Evolutionary conservation across 2,113 vertebrate species (phyloP), one percentile per base, ranked within the genome.

Genomic region (Narcine bancroftii): DNA sequence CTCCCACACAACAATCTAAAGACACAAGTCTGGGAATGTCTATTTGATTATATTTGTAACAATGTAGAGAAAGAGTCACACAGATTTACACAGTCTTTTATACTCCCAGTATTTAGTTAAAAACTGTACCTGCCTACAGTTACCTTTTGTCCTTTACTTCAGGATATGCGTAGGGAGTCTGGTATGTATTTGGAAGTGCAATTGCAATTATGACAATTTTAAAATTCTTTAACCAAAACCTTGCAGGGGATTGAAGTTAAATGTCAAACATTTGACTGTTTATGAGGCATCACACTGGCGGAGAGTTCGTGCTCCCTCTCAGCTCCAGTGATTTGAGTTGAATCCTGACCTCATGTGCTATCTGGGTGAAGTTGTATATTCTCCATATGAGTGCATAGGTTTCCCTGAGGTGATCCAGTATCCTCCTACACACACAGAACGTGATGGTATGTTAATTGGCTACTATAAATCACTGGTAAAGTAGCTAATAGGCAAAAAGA

Each of bases 21-120:
- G 36, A 87, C 17, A 36, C 81, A 87, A 87, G 53, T 87, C 81
- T 87, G 81, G 81, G 81, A 60, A 87, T 83, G 47, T 87, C 81
- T 87, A 21, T 53, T 63, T n/a, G 15, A 26, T 17, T 87, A 87
- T 53, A 60, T 87, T 29, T 87, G 53, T 60, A 87, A 33, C 53
- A 87, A 0, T 60, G 81, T 10, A 87, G 33, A n/a, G n/a, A 33
- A 53, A 56, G 47, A 29, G 13, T 79, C 33, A 50, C 10, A 33
- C 11, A 83, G 47, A 33, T 87, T 53, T 36, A 87, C 50, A 60
- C 53, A 87, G n/a, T 6, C 33, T 33, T 33, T 53, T 53, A 36
- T 60, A 81, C 1, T 33, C 9, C 15, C n/a, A 4, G 19, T 36
- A 87, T n/a, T 60, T 87, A n/a, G 81, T 87, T n/a, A 1, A 6